Evolutionary conservation across 1,140 invertebrate genomes (phyloP), one percentile per base, ranked within the genome.

Genomic region (Samia ricini): DNA sequence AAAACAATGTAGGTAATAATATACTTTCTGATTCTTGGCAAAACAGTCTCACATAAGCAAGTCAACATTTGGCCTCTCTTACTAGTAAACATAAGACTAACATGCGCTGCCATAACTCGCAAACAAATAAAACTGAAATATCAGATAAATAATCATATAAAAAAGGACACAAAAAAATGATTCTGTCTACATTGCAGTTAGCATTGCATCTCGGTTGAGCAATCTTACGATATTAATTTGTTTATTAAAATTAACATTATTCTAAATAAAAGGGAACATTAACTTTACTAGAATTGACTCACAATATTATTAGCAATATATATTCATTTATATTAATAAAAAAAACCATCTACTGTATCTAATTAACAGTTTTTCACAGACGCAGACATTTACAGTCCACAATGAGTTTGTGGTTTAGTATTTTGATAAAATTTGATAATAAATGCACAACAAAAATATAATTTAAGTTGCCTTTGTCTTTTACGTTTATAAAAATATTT

Each of bases 41-140:
- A 90, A 90, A 90, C 88, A 90, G 88, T 90, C 88, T 90, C 85
- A 90, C 85, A 87, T 88, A 88, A 90, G 88, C 88, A 90, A 90
- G 88, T 90, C 88, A 88, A 90, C 88, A 90, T 90, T 90, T 90
- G 88, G 88, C 88, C 88, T 90, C 85, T 88, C 86, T 85, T 90
- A 85, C 87, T 74, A 85, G 84, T 87, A 84, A 89, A 89, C 83
- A 81, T 87, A 89, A 88, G 79, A 88, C 82, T 85, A 88, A 88
- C 82, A 88, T 90, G 84, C 81, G 85, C 85, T 90, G 88, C 85
- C 88, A 83, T 81, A 82, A 83, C 81, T 88, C 82, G 85, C 85
- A 88, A 88, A 81, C 65, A 76, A 81, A 85, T 78, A 79, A 68
- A 88, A 86, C 76, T 80, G 79, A 85, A 83, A 82, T 79, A 82